These are phyloP conservation scores for Centropyge bicolor DNA, from an alignment of 2,797 vertebrate genomes.

Conservation along the genomic window DNA sequence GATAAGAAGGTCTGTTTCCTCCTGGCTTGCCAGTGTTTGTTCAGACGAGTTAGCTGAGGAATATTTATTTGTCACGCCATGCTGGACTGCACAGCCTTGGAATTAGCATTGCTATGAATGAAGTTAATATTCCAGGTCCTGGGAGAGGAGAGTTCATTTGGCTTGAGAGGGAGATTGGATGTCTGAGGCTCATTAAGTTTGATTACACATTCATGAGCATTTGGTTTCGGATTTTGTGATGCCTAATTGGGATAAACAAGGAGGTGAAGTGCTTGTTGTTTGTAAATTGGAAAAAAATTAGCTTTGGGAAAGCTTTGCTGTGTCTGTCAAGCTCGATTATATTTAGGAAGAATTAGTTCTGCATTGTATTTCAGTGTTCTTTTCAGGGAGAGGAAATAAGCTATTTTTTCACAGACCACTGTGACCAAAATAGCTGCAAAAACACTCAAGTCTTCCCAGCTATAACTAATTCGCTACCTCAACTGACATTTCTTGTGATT, in stretches of 20 bases:
- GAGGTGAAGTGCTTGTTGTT: constrained; percentile 40
- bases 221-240: constrained; percentile 55
- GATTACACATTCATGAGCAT: constrained; percentile 65
- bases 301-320: constrained; percentile 35
- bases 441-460: background rate
- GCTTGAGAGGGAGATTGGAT: constrained; percentile 57
- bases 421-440: constrained; percentile 6
- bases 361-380: background rate
- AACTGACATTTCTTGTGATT: constrained; percentile 24
- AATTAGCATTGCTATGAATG: constrained; percentile 73
- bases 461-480: constrained; percentile 15
- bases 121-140: constrained; percentile 65
- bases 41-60: constrained; percentile 64
- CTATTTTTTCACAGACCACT: background rate
- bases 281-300: constrained; percentile 37
- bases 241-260: constrained; percentile 51
- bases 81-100: constrained; percentile 58
- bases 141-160: constrained; percentile 61
- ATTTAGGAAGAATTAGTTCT: constrained; percentile 22
- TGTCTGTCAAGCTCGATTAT: constrained; percentile 37
- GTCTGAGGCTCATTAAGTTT: constrained; percentile 66
- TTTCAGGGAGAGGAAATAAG: constrained; percentile 16
- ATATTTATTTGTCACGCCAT: constrained; percentile 77
- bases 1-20: constrained; percentile 62
- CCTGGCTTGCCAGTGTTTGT: constrained; percentile 69